Conservation (phyloP, 2,113 vertebrate species). For the Dasypus novemcinctus region DNA sequence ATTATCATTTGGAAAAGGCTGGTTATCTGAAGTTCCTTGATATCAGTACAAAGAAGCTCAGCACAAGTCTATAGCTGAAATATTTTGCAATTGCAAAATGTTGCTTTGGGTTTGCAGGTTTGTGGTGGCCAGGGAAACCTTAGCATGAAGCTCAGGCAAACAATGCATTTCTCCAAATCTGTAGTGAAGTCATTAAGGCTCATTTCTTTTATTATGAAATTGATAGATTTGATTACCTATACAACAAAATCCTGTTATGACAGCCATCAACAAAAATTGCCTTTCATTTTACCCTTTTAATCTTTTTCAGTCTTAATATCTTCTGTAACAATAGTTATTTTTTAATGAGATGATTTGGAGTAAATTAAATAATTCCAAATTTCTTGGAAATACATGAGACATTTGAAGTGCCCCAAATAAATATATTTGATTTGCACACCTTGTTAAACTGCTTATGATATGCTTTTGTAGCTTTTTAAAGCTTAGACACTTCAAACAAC, state of each 20-base stretch:
- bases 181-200: background rate
- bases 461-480: background rate
- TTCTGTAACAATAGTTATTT: background rate
- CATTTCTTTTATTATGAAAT: constrained; percentile 14
- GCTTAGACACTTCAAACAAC: background rate
- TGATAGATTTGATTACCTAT: constrained; percentile 50
- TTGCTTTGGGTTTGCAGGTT: background rate
- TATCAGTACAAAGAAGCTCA: background rate
- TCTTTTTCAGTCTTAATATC: background rate
- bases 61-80: background rate
- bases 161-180: constrained; percentile 19
- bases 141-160: background rate
- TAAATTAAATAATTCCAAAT: constrained; percentile 33
- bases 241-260: constrained; percentile 51
- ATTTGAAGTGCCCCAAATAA: background rate
- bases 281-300: background rate
- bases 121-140: background rate
- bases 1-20: background rate
- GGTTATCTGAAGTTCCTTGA: background rate
- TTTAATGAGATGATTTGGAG: background rate
- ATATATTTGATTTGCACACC: background rate
- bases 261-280: background rate
- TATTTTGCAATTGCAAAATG: background rate
- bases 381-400: background rate
- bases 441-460: background rate